These are phyloP conservation scores for Amaurobius ferox DNA, from an alignment of 2,888 invertebrate species.

Conservation along the genomic window DNA sequence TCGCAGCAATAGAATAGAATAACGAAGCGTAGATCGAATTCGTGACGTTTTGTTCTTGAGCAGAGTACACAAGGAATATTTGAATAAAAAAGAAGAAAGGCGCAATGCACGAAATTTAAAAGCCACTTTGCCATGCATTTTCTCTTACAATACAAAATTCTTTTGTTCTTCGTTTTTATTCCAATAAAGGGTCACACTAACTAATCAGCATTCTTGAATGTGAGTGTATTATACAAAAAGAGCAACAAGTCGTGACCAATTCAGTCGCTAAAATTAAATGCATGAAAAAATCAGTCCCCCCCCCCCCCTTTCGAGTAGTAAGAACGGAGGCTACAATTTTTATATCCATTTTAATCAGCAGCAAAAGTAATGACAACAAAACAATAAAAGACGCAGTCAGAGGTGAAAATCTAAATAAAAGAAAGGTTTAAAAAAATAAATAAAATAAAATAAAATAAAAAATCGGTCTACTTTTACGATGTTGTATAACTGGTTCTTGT, in stretches of 20 bases:
- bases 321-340: not conserved
- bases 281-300: not conserved
- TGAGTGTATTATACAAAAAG: not conserved
- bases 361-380: slow-evolving; percentile 23
- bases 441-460: slow-evolving; percentile 22
- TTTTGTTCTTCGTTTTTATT: slow-evolving; percentile 12
- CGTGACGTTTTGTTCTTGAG: slow-evolving; percentile 49
- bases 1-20: slow-evolving; percentile 39
- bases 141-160: slow-evolving; percentile 5
- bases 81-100: not conserved
- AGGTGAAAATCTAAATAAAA: not conserved
- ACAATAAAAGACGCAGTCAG: slow-evolving; percentile 28
- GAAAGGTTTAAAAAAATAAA: slow-evolving; percentile 1
- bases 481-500: slow-evolving; percentile 33
- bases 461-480: slow-evolving; percentile 34
- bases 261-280: slow-evolving; percentile 8
- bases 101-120: slow-evolving; percentile 47
- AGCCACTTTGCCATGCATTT: slow-evolving; percentile 11
- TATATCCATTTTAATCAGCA: slow-evolving; percentile 28
- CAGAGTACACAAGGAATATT: not conserved
- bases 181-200: slow-evolving; percentile 5
- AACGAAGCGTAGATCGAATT: slow-evolving; percentile 43
- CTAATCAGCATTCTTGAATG: slow-evolving; percentile 34
- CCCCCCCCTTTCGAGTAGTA: not conserved
- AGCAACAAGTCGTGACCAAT: slow-evolving; percentile 30